Percentiles rank a stretch among this genome's conserved stretches.
Evolutionary conservation across 2,113 vertebrate genomes (phyloP).

Genomic region (Campylomormyrus tamandua): DNA sequence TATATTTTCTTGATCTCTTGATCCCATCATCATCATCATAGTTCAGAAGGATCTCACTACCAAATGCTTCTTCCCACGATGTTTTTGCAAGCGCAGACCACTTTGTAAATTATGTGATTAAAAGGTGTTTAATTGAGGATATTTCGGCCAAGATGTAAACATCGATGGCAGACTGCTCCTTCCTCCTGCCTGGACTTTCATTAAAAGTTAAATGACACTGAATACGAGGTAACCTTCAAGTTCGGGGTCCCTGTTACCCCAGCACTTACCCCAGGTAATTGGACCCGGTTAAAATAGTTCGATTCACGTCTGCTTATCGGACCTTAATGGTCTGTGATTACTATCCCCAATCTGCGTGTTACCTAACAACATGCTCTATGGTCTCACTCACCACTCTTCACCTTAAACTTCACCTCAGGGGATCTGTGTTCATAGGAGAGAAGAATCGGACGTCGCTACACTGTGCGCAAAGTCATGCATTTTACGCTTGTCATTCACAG

Average conservation of each 20-base stretch:
- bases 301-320: neutral
- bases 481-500: neutral
- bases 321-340: neutral
- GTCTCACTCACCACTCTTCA: neutral
- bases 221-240: neutral
- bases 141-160: neutral
- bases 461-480: neutral
- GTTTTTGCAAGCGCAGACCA: neutral
- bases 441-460: neutral
- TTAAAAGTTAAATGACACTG: neutral
- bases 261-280: neutral
- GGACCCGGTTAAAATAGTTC: neutral
- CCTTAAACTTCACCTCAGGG: neutral
- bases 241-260: neutral
- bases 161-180: neutral
- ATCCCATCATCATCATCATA: neutral
- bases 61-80: neutral
- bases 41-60: neutral
- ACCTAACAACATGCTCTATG: neutral
- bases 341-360: neutral
- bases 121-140: neutral
- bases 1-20: neutral
- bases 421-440: neutral
- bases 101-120: neutral
- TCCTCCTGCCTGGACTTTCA: neutral